Conservation (phyloP, 1,140 invertebrate genomes). For the Scaptomyza pallida region DNA sequence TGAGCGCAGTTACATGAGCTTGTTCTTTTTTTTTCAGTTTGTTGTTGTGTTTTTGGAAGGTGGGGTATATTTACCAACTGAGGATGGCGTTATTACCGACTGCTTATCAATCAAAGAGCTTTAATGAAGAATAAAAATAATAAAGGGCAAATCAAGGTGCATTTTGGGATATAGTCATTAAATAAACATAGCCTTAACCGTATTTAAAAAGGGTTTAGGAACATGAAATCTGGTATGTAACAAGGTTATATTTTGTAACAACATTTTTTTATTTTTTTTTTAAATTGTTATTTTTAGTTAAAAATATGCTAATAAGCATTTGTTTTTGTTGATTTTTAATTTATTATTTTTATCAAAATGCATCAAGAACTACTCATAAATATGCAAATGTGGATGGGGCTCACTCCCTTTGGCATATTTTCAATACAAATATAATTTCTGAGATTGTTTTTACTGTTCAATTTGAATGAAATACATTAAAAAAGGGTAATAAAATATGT, state of each 20-base stretch:
- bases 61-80: constrained; percentile 30
- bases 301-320: too few species aligned
- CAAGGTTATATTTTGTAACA: too few species aligned
- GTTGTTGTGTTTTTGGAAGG: not conserved
- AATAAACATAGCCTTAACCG: not conserved
- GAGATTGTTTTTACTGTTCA: too few species aligned
- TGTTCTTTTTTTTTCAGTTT: constrained; percentile 13
- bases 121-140: not conserved
- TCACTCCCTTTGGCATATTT: too few species aligned
- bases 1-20: constrained; percentile 51
- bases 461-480: too few species aligned
- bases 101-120: constrained; percentile 55
- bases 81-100: constrained; percentile 45
- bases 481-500: too few species aligned
- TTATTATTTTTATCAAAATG: too few species aligned
- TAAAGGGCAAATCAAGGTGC: not conserved
- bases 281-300: not conserved
- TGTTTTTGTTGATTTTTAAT: too few species aligned
- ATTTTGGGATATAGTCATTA: constrained; percentile 3
- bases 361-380: too few species aligned
- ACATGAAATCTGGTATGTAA: too few species aligned
- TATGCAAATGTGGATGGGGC: too few species aligned
- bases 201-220: not conserved
- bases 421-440: too few species aligned
- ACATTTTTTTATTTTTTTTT: not conserved